Evolutionary conservation across 2,888 invertebrate genomes (phyloP).

Genomic region (Nephrotoma guestfalica): DNA sequence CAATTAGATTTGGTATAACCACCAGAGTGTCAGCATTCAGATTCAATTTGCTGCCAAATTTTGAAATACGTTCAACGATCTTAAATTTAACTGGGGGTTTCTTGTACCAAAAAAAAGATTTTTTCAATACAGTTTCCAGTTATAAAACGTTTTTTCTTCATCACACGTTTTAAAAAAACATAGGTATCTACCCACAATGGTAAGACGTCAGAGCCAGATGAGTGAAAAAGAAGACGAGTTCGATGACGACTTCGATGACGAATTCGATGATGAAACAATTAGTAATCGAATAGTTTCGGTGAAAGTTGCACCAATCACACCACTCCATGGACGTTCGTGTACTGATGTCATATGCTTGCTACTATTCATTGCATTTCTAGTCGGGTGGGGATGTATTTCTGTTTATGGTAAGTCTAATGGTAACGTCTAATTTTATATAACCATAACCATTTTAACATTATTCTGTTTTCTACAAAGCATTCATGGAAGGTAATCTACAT

Average conservation of each 20-base stretch:
- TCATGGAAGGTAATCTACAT: conserved; percentile 55
- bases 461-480: conserved; percentile 38
- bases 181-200: no score
- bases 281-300: neutral
- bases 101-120: no score
- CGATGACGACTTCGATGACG: no score
- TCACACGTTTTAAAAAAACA: no score
- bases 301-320: conserved; percentile 21
- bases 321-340: conserved; percentile 65
- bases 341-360: conserved; percentile 81
- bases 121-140: no score
- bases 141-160: no score
- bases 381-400: conserved; percentile 65
- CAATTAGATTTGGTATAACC: no score
- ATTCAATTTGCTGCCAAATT: no score
- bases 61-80: no score
- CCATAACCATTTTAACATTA: neutral
- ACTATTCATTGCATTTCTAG: conserved; percentile 63
- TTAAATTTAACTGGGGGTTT: no score
- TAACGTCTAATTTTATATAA: neutral
- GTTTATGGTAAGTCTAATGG: conserved; percentile 45
- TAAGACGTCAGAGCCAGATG: neutral
- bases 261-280: neutral
- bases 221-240: neutral
- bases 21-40: no score